Evolutionary conservation across 2,113 vertebrate genomes (phyloP), one percentile per base, ranked within the genome.

Genomic region (Eurystomus gularis): DNA sequence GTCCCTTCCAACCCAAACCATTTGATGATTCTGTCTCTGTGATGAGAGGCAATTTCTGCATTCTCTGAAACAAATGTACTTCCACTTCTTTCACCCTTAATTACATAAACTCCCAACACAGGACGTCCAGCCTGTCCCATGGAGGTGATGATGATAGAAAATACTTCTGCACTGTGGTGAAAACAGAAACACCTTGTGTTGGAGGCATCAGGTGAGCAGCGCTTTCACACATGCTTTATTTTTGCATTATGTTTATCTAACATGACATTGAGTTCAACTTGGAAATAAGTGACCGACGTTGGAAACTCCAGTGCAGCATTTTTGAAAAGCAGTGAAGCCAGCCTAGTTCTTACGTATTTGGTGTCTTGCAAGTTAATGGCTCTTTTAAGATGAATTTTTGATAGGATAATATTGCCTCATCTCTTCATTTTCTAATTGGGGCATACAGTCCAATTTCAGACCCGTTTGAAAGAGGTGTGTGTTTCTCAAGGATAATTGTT

Each of bases 101-200:
- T 46, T 33, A n/a, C 33, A 52, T 5, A 46, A 44, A 37, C 12
- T 44, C 1, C 1, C 8, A 19, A 9, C 33, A 2, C 17, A 11
- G 29, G 40, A 49, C 57, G 26, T 44, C 44, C 11, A 7, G 2
- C 23, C 37, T 1, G 2, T 16, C 51, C 42, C 13, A 0, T 8
- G 35, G 31, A 23, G 33, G 19, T 5, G 37, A 14, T 14, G 51
- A 42, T 9, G 58, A 20, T 5, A 31, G 4, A 16, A 55, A 49
- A 35, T 10, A 17, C 10, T 18, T 24, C 69, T 39, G 52, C 5
- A 0, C 6, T 7, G 15, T 9, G 11, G 35, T 46, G 46, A 52
- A 28, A 39, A 6, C 13, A 13, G 54, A 26, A 62, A 23, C 1
- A 6, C 28, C 33, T 60, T 26, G 14, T 39, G 28, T 18, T 44